Evolutionary conservation across 2,113 vertebrate genomes (phyloP), one percentile per base, ranked within the genome.

Genomic region (Callopanchax toddi): DNA sequence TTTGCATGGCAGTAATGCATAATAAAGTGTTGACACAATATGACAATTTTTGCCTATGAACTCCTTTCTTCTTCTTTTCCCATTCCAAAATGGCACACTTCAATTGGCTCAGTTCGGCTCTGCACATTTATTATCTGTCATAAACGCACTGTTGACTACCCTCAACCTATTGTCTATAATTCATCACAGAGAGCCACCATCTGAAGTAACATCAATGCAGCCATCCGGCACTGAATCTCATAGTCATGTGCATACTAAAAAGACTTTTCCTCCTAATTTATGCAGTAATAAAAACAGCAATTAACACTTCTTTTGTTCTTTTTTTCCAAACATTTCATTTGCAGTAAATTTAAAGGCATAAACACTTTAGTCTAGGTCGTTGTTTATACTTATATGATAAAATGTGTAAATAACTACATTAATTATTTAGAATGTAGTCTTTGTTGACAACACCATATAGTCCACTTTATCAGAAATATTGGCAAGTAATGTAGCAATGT

Each of bases 11-110:
- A 82, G 80, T 86, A 85, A 83, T 83, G 81, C 82, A 89, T 88
- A 89, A 89, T 89, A 89, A 89, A 91, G 76, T 88, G 83, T 84
- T 89, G 85, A 87, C 83, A 87, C 78, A 83, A 86, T 80, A 79
- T 83, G 66, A 80, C 59, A 68, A 59, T 74, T 81, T 79, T 75
- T 42, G 63, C 74, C 83, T 78, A 67, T 86, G 76, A 81, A 84
- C 80, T 79, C 50, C 48, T 83, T 74, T 63, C 45, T 83, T 65
- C 76, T 78, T 78, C 67, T 65, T 78, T 80, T 82, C 67, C 72
- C 69, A 72, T 87, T 84, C 63, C 70, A 78, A 71, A 77, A 70
- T 58, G 56, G 63, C 79, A 83, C 83, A 85, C 85, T 86, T 85
- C 73, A 84, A 74, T 79, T 78, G 76, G 66, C 64, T 63, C 81